phyloP scores from a whole-genome alignment of 2,113 vertebrate genomes.

The Sminthopsis crassicaudata region DNA sequence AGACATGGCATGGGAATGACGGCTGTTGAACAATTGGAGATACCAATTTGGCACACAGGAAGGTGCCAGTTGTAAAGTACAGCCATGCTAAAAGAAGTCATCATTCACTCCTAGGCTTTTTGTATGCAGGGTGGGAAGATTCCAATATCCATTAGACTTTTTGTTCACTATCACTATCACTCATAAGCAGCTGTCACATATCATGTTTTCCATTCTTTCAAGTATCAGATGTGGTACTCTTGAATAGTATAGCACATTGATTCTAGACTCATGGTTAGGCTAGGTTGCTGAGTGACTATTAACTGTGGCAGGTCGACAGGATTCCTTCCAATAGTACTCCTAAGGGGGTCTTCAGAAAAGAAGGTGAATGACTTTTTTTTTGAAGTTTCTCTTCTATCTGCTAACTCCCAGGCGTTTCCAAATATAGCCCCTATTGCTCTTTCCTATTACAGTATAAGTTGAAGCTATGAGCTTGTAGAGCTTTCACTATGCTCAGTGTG shows the following conservation, averaged over 20 bases:
- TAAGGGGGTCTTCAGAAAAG: slow-evolving; percentile 62
- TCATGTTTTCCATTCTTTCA: slow-evolving; percentile 58
- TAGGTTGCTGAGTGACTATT: slow-evolving; percentile 63
- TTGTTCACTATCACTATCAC: slow-evolving; percentile 63
- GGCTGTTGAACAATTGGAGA: slow-evolving; percentile 53
- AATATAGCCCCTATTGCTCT: slow-evolving; percentile 58
- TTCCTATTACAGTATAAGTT: slow-evolving; percentile 56
- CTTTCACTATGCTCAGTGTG: slow-evolving; percentile 22
- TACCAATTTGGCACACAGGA: slow-evolving; percentile 67
- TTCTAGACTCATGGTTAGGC: slow-evolving; percentile 50
- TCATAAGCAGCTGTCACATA: slow-evolving; percentile 70
- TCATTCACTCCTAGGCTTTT: slow-evolving; percentile 29
- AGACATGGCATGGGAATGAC: slow-evolving; percentile 51
- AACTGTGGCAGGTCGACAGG: slow-evolving; percentile 65
- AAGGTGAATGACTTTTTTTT: slow-evolving; percentile 50
- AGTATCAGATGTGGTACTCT: slow-evolving; percentile 50
- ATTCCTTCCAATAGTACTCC: slow-evolving; percentile 67
- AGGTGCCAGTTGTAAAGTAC: slow-evolving; percentile 8
- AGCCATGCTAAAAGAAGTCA: slow-evolving; percentile 41
- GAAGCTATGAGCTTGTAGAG: neutral
- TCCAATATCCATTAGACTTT: slow-evolving; percentile 55
- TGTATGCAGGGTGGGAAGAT: neutral
- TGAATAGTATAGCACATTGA: slow-evolving; percentile 33
- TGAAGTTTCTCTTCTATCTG: slow-evolving; percentile 50
- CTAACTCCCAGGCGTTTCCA: slow-evolving; percentile 61